Conservation (phyloP, 1,140 invertebrate species). For the Cylas formicarius region DNA sequence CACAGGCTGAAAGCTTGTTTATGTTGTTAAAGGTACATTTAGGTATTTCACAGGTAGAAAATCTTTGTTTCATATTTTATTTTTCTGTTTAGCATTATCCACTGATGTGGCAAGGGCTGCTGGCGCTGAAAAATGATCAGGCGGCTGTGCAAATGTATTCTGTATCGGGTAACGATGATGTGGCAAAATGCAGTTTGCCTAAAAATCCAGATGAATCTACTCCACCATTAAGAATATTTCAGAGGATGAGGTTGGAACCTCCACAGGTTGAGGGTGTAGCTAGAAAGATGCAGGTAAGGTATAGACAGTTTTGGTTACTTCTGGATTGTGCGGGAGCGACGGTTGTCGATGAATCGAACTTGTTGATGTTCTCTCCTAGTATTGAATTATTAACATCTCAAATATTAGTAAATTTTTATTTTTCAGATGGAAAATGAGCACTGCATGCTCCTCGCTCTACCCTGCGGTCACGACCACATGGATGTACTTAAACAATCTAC, state of each 20-base stretch:
- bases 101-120: slow-evolving; percentile 92
- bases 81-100: slow-evolving; percentile 66
- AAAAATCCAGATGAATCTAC: slow-evolving; percentile 72
- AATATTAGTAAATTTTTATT: slow-evolving; percentile 20
- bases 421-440: slow-evolving; percentile 87
- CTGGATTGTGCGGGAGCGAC: too few relatives aligned
- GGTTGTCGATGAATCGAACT: not conserved
- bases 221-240: slow-evolving; percentile 81
- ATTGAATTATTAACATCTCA: too few relatives aligned
- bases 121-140: slow-evolving; percentile 93
- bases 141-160: slow-evolving; percentile 98
- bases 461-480: slow-evolving; percentile 87
- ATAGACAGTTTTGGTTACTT: slow-evolving; percentile 4
- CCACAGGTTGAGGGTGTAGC: slow-evolving; percentile 91
- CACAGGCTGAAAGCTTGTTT: slow-evolving; percentile 70
- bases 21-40: slow-evolving; percentile 60
- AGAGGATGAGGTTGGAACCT: slow-evolving; percentile 92
- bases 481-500: slow-evolving; percentile 89
- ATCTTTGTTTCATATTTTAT: not conserved
- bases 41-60: not conserved
- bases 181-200: slow-evolving; percentile 76
- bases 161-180: slow-evolving; percentile 84
- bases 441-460: slow-evolving; percentile 90
- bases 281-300: slow-evolving; percentile 87
- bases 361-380: slow-evolving; percentile 4